Percentiles rank a stretch among this genome's conserved stretches.
phyloP scores from a whole-genome alignment of 2,888 invertebrate species.

The Eristalis arbustorum region DNA sequence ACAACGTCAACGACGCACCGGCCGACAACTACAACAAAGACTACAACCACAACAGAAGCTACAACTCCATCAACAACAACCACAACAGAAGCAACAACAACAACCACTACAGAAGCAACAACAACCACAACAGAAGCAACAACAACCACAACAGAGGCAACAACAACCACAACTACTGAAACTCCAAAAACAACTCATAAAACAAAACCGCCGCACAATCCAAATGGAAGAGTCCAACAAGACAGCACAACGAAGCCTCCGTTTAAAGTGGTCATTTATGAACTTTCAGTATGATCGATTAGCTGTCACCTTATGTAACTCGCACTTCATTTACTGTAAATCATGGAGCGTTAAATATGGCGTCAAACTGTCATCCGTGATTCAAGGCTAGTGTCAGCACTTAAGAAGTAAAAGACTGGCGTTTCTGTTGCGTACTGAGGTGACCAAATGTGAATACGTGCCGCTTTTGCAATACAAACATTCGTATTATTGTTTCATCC shows the following conservation, averaged over 20 bases:
- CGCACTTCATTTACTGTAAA: no score
- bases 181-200: not conserved
- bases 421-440: no score
- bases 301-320: not conserved
- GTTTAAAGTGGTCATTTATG: not conserved
- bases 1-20: no score
- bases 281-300: not conserved
- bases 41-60: not conserved
- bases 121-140: not conserved
- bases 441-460: no score
- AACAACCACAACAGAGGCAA: not conserved
- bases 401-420: no score
- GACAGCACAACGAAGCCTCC: not conserved
- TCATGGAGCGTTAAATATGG: no score
- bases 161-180: not conserved
- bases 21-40: not conserved
- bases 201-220: not conserved
- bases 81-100: not conserved
- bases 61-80: not conserved
- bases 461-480: no score
- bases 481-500: no score
- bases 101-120: not conserved
- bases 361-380: no score
- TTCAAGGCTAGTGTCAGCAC: no score
- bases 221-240: not conserved